Conservation (phyloP, 2,888 invertebrate genomes). For the Tenthredo livida region DNA sequence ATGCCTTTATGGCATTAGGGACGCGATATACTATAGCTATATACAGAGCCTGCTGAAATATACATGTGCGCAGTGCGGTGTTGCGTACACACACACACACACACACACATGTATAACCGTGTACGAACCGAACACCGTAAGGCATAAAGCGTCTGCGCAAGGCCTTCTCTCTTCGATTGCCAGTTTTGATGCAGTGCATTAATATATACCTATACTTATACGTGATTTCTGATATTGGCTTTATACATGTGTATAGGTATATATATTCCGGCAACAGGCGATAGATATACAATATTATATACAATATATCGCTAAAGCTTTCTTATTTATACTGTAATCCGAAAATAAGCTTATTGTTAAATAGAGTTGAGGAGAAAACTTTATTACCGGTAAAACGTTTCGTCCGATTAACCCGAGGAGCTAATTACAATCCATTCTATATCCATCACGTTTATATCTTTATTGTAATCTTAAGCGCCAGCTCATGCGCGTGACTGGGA, state of each 20-base stretch:
- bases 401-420: not conserved
- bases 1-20: too few species aligned
- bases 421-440: not conserved
- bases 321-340: not conserved
- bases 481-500: slow-evolving; percentile 18
- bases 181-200: not conserved
- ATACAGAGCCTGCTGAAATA: not conserved
- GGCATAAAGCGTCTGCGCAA: slow-evolving; percentile 25
- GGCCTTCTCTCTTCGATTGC: slow-evolving; percentile 1
- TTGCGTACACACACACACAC: not conserved
- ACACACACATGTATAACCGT: not conserved
- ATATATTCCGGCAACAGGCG: slow-evolving; percentile 23
- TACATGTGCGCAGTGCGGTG: slow-evolving; percentile 25
- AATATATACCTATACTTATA: not conserved
- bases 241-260: not conserved
- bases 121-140: not conserved
- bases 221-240: not conserved
- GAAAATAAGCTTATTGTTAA: not conserved
- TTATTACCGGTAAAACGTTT: not conserved
- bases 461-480: slow-evolving; percentile 7
- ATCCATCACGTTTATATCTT: not conserved
- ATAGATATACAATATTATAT: not conserved
- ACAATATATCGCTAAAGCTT: not conserved
- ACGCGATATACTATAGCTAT: not conserved
- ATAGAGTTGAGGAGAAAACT: not conserved